Evolutionary conservation across 37 sponge, comb jelly and placozoan genomes (phyloP).

Genomic region (Chondrosia reniformis): DNA sequence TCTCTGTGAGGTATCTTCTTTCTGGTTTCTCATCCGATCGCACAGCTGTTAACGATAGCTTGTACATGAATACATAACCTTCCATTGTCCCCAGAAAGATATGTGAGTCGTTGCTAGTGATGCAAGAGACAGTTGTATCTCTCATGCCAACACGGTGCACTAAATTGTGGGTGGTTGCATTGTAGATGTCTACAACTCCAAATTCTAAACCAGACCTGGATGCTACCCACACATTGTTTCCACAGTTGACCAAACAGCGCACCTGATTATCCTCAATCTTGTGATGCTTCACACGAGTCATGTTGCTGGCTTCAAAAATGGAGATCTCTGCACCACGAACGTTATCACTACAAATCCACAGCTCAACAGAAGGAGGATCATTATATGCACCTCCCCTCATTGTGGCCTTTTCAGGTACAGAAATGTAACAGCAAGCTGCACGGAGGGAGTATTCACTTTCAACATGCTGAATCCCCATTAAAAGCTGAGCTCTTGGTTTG

Average conservation of each 20-base stretch:
- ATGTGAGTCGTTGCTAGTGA: not conserved
- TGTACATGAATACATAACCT: slow-evolving; percentile 23
- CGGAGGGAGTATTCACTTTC: slow-evolving; percentile 36
- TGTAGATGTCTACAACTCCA: slow-evolving; percentile 13
- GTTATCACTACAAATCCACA: slow-evolving; percentile 36
- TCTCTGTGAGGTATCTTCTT: not conserved
- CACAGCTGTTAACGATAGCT: not conserved
- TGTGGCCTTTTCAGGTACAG: no score
- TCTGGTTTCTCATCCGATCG: not conserved
- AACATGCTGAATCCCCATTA: slow-evolving; percentile 60
- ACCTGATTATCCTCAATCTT: not conserved
- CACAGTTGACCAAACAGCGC: slow-evolving; percentile 6
- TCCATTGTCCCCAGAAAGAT: slow-evolving; percentile 44
- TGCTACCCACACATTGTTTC: slow-evolving; percentile 33
- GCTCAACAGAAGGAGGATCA: not conserved
- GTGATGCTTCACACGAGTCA: not conserved
- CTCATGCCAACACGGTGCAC: slow-evolving; percentile 1
- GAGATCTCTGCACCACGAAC: slow-evolving; percentile 9
- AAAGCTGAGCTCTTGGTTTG: slow-evolving; percentile 29
- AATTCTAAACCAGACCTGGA: slow-evolving; percentile 1
- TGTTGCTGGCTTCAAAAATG: slow-evolving; percentile 5
- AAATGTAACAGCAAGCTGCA: not conserved
- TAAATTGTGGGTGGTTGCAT: not conserved
- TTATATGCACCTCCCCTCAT: not conserved
- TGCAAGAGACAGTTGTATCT: slow-evolving; percentile 30